Conservation (phyloP, 1,140 invertebrate genomes). For the Temnothorax nylanderi region DNA sequence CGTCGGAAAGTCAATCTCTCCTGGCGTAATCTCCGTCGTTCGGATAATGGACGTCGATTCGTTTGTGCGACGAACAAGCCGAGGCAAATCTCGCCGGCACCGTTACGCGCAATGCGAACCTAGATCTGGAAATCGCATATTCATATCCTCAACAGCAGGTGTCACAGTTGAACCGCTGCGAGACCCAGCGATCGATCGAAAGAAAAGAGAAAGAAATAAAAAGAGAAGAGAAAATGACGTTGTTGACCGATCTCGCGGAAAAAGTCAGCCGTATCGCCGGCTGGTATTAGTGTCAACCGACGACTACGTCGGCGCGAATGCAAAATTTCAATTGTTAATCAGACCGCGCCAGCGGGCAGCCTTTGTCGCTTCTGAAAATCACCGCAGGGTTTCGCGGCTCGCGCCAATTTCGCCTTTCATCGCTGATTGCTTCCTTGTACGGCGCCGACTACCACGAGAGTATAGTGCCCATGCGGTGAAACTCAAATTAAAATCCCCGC, state of each 20-base stretch:
- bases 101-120: conserved; percentile 29
- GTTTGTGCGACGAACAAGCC: background rate
- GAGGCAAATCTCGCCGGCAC: conserved; percentile 29
- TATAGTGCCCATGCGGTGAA: conserved; percentile 62
- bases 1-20: conserved; percentile 64
- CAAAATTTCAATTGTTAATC: conserved; percentile 66
- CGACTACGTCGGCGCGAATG: conserved; percentile 30
- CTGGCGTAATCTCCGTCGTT: conserved; percentile 19
- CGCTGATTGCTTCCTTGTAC: conserved; percentile 78
- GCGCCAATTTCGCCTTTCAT: conserved; percentile 73
- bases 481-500: conserved; percentile 74
- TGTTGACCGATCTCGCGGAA: conserved; percentile 16
- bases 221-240: background rate
- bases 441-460: conserved; percentile 43
- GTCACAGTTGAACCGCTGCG: conserved; percentile 8
- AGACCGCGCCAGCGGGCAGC: conserved; percentile 34
- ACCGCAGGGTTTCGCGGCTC: conserved; percentile 64
- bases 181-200: background rate
- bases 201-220: background rate
- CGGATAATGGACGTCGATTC: conserved; percentile 41
- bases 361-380: conserved; percentile 60
- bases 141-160: conserved; percentile 31
- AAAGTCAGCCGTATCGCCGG: conserved; percentile 1
- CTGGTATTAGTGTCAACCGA: conserved; percentile 31
- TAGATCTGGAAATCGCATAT: conserved; percentile 43